Conservation (phyloP, 2,113 vertebrate genomes). For the Etia nguti region DNA sequence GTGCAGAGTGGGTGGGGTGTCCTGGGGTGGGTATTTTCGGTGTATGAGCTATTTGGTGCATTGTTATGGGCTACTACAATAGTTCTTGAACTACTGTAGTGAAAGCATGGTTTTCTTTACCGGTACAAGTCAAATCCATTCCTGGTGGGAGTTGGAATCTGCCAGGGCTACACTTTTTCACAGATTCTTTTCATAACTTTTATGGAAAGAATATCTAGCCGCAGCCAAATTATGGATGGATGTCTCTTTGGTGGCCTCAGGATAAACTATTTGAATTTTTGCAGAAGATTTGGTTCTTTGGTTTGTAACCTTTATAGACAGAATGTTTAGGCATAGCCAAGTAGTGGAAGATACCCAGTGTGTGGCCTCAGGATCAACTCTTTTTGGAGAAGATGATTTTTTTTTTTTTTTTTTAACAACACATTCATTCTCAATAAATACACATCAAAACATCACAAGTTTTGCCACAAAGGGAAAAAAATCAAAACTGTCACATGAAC, state of each 20-base stretch:
- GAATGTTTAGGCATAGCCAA: neutral
- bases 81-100: neutral
- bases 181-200: neutral
- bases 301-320: neutral
- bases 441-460: too few relatives aligned
- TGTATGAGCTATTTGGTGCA: neutral
- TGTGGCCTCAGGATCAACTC: neutral
- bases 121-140: neutral
- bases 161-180: neutral
- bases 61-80: neutral
- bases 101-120: neutral
- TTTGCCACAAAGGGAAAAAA: too few relatives aligned
- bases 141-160: neutral
- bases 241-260: rapidly evolving
- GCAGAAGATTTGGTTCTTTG: neutral
- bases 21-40: neutral
- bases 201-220: neutral
- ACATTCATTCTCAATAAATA: too few relatives aligned
- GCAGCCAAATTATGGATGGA: neutral
- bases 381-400: too few relatives aligned
- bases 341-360: neutral
- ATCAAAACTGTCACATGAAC: too few relatives aligned
- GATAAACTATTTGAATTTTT: neutral
- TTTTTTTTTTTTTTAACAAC: too few relatives aligned
- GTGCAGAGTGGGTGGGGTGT: neutral